Evolutionary conservation across 2,888 invertebrate genomes (phyloP).

Genomic region (Drosophila stalkeri): DNA sequence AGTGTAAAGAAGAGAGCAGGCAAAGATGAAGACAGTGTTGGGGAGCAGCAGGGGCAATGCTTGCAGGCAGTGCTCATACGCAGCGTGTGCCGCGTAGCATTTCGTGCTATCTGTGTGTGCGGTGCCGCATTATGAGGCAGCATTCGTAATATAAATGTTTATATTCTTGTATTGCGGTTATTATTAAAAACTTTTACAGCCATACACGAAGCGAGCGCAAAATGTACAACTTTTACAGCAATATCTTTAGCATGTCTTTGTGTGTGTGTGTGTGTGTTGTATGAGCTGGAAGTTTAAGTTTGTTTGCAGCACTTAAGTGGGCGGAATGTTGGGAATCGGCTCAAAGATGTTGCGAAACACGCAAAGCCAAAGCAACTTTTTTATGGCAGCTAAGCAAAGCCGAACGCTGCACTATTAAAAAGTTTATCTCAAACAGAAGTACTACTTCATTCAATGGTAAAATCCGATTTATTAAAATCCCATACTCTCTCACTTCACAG

Average conservation of each 20-base stretch:
- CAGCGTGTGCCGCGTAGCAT: slow-evolving; percentile 50
- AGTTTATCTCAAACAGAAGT: slow-evolving; percentile 51
- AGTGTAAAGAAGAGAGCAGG: slow-evolving; percentile 21
- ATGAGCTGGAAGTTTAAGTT: slow-evolving; percentile 55
- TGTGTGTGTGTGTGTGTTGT: slow-evolving; percentile 33
- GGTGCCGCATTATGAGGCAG: slow-evolving; percentile 71
- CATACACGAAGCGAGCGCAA: slow-evolving; percentile 46
- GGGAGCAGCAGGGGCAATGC: slow-evolving; percentile 1
- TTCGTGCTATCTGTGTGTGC: slow-evolving; percentile 31
- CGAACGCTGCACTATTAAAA: slow-evolving; percentile 74
- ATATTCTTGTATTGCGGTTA: slow-evolving; percentile 82
- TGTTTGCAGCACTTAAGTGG: slow-evolving; percentile 76
- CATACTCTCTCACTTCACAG: neutral
- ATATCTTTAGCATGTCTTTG: slow-evolving; percentile 56
- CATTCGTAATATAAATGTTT: slow-evolving; percentile 79
- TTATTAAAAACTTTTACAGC: slow-evolving; percentile 80
- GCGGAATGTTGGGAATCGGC: neutral
- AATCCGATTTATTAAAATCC: slow-evolving; percentile 70
- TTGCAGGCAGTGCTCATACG: slow-evolving; percentile 67
- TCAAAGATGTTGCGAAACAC: slow-evolving; percentile 24
- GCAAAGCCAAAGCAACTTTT: slow-evolving; percentile 43
- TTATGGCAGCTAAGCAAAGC: slow-evolving; percentile 68
- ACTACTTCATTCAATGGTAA: slow-evolving; percentile 60
- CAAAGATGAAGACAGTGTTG: neutral
- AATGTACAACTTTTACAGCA: slow-evolving; percentile 70